Percentiles rank a stretch among this genome's conserved stretches.
Conservation (phyloP, 2,113 vertebrate species). For the Aythya baeri region DNA sequence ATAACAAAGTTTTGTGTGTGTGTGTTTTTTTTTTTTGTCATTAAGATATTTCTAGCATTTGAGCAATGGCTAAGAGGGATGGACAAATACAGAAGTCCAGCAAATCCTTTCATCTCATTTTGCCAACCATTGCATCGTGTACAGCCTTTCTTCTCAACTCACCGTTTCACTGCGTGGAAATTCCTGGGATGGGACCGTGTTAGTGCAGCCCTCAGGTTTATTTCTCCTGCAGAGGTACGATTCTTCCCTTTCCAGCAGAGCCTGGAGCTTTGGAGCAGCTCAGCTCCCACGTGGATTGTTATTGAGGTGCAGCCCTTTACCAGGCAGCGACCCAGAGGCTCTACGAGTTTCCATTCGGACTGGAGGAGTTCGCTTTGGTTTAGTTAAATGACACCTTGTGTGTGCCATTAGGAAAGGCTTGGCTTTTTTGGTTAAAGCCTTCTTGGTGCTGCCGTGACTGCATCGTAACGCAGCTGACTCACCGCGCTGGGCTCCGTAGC, state of each 20-base stretch:
- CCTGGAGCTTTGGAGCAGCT: not conserved
- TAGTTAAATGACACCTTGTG: not conserved
- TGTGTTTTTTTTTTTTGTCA: not conserved
- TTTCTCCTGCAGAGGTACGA: not conserved
- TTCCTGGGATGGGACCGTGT: not conserved
- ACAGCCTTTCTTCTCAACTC: no score
- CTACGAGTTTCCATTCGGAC: not conserved
- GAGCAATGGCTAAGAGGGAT: not conserved
- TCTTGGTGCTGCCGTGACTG: not conserved
- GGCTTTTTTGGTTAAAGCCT: not conserved
- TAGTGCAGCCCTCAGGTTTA: not conserved
- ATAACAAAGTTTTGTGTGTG: not conserved
- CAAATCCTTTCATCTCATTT: not conserved
- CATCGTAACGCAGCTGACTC: not conserved
- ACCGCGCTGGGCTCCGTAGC: not conserved
- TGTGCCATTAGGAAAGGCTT: not conserved
- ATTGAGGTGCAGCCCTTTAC: not conserved
- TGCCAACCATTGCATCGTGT: not conserved
- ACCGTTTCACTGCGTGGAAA: not conserved
- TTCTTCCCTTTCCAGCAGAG: not conserved
- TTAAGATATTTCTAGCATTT: not conserved
- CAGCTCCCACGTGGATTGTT: not conserved
- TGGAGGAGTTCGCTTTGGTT: not conserved
- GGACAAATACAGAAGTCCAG: not conserved
- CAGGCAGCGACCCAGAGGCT: not conserved